phyloP scores from a whole-genome alignment of 2,888 invertebrate species.

The Sphinx pinastri region DNA sequence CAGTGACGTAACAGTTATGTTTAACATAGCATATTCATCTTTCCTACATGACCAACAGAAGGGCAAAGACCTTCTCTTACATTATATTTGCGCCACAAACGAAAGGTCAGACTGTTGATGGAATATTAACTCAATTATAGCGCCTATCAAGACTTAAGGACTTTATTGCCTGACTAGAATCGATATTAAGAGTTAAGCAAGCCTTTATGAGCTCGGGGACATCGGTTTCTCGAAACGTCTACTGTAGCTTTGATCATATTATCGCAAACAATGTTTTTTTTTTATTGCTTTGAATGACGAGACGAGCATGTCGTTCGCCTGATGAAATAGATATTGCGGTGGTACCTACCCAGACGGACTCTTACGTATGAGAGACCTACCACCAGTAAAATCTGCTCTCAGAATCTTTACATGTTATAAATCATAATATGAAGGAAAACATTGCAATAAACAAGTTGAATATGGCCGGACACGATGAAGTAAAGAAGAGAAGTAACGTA shows the following conservation, averaged over 20 bases:
- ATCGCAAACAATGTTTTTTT: too few species aligned
- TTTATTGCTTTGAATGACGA: too few species aligned
- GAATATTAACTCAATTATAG: constrained; percentile 19
- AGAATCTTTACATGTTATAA: too few species aligned
- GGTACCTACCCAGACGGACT: too few species aligned
- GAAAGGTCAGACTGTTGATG: constrained; percentile 18
- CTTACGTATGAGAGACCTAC: too few species aligned
- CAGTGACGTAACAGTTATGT: constrained; percentile 5
- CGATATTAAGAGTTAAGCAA: neutral
- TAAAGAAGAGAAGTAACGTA: constrained; percentile 47
- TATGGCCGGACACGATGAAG: neutral
- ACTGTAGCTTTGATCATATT: neutral
- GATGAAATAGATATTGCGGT: too few species aligned
- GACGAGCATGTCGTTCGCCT: too few species aligned
- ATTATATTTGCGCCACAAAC: constrained; percentile 8
- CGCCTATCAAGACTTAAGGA: constrained; percentile 3
- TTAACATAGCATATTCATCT: constrained; percentile 1
- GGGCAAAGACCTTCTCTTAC: constrained; percentile 17
- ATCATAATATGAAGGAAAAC: neutral
- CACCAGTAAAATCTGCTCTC: too few species aligned
- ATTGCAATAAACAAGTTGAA: neutral
- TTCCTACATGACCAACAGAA: neutral
- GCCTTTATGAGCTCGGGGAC: neutral
- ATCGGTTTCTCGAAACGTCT: neutral
- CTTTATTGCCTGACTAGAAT: constrained; percentile 9